Percentiles rank a stretch among this genome's conserved stretches.
These are phyloP conservation scores for Atherinomorus stipes DNA, from an alignment of 2,113 vertebrate genomes.

Conservation along the genomic window DNA sequence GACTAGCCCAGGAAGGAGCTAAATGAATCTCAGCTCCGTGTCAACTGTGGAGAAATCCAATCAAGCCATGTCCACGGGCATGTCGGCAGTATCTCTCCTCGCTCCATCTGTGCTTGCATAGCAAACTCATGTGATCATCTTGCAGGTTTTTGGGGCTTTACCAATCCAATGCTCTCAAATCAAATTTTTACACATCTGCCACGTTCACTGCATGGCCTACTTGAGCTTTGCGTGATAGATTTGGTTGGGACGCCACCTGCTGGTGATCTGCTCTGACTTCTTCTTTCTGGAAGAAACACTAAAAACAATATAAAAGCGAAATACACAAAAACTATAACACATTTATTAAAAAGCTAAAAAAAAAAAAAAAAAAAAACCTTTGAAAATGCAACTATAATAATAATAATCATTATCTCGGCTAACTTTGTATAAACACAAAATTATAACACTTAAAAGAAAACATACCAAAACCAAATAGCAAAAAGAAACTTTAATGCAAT, in stretches of 20 bases:
- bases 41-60: background rate
- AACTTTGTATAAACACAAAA: no score
- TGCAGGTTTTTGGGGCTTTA: slow-evolving; percentile 27
- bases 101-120: slow-evolving; percentile 40
- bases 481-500: no score
- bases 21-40: background rate
- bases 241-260: slow-evolving; percentile 68
- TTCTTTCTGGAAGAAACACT: no score
- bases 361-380: background rate
- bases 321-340: no score
- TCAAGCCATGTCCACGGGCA: background rate
- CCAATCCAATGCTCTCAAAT: slow-evolving; percentile 45
- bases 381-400: background rate
- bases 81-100: slow-evolving; percentile 15
- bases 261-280: slow-evolving; percentile 46
- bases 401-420: no score
- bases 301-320: no score
- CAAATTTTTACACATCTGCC: slow-evolving; percentile 69
- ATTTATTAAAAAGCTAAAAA: no score
- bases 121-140: slow-evolving; percentile 37
- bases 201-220: slow-evolving; percentile 64
- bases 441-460: no score
- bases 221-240: background rate
- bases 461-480: no score
- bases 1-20: background rate